Conservation (phyloP, 1,140 invertebrate species). For the Calosoma granatense region DNA sequence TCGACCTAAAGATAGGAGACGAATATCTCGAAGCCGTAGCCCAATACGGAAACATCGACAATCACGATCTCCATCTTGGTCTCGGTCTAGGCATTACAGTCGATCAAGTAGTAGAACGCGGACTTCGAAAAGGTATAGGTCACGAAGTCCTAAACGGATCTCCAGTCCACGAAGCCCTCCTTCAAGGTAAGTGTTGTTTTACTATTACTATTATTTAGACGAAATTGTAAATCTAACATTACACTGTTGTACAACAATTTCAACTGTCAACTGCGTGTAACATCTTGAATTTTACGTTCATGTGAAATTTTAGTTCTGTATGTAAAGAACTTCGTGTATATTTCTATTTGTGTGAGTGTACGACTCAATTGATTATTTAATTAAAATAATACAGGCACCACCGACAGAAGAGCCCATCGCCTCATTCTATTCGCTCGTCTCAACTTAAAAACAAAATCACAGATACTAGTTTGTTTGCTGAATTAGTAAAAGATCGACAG, state of each 20-base stretch:
- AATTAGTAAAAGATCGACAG: slow-evolving; percentile 74
- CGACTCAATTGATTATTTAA: background rate
- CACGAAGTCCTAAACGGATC: slow-evolving; percentile 28
- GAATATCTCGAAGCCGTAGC: slow-evolving; percentile 34
- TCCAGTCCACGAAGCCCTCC: background rate
- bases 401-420: slow-evolving; percentile 26
- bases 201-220: no score
- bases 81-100: slow-evolving; percentile 25
- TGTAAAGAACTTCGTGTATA: no score
- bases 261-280: no score
- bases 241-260: no score
- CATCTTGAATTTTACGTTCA: no score
- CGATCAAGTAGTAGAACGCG: slow-evolving; percentile 35
- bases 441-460: slow-evolving; percentile 46
- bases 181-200: background rate
- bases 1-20: slow-evolving; percentile 34
- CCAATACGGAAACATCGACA: slow-evolving; percentile 14
- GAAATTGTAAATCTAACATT: no score
- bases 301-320: no score
- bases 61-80: slow-evolving; percentile 35
- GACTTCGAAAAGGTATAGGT: slow-evolving; percentile 29
- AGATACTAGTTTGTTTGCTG: slow-evolving; percentile 78
- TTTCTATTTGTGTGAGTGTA: background rate
- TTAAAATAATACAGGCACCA: background rate
- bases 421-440: slow-evolving; percentile 30